Percentiles rank a stretch among this genome's conserved stretches.
These are phyloP conservation scores for Collichthys lucidus DNA, from an alignment of 2,113 vertebrate genomes.

Conservation along the genomic window DNA sequence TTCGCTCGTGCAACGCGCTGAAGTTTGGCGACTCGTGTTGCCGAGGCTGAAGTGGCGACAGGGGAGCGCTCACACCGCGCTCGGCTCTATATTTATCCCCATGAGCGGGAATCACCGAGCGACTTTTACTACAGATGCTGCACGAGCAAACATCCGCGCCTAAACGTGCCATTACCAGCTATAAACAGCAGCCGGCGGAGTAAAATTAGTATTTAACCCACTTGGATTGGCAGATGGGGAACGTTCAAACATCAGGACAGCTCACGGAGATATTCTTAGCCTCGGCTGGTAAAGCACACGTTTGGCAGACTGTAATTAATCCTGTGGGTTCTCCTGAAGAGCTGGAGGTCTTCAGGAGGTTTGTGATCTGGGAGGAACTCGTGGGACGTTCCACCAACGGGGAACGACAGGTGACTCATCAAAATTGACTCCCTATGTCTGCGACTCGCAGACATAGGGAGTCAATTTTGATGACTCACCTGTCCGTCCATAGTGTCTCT, in stretches of 20 bases:
- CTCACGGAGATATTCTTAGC: background rate
- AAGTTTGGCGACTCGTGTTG: conserved; percentile 34
- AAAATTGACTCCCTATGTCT: no score
- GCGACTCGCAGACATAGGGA: no score
- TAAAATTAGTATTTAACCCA: conserved; percentile 9
- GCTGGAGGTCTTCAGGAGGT: no score
- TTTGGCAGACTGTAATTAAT: background rate
- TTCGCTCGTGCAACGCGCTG: background rate
- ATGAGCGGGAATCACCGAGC: conserved; percentile 48
- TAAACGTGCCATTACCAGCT: background rate
- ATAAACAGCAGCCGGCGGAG: background rate
- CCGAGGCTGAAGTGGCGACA: conserved; percentile 33
- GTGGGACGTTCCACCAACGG: no score
- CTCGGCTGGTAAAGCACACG: background rate
- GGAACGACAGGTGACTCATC: no score
- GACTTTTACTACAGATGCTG: conserved; percentile 40
- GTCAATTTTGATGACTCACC: no score
- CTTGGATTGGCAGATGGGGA: background rate
- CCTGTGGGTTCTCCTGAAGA: background rate
- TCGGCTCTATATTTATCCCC: conserved; percentile 60
- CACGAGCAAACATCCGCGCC: background rate
- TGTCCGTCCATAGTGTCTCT: no score
- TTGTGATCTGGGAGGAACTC: no score
- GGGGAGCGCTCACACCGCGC: conserved; percentile 45
- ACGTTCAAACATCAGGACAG: background rate